Evolutionary conservation across 1,140 invertebrate species (phyloP), one percentile per base, ranked within the genome.

Genomic region (Potamilus streckersoni): DNA sequence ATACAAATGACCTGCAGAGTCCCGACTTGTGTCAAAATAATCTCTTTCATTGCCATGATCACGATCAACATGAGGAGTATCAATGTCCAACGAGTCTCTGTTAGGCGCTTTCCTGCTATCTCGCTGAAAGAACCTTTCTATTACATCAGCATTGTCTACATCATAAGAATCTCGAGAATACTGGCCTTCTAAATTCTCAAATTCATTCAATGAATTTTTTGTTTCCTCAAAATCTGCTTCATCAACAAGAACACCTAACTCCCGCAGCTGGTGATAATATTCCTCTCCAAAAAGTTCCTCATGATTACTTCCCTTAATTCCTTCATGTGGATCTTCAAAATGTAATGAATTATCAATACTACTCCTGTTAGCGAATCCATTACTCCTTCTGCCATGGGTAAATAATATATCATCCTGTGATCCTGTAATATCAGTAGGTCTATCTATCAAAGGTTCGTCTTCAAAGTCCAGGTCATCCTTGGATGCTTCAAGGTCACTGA

Each of bases 241-340:
- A 69, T 87, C 86, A n/a, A 87, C 81, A 57, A 87, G 74, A 60
- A 87, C 84, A n/a, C 86, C 86, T 15, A 87, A 76, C 23, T 87
- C 86, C 68, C 80, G 78, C 38, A 87, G 76, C 71, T 86, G 85
- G 69, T 83, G 79, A 67, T 84, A 87, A 77, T 87, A 87, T 31
- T 85, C 84, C 27, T 83, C 79, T 38, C 83, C 79, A 79, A 87
- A 87, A 20, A 87, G 74, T 63, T 86, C 82, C 60, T 79, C 78
- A 17, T 80, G 72, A 16, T 79, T 77, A 12, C 75, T 74, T 58
- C 65, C 60, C 61, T 78, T 64, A 64, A 75, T 56, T 57, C 75
- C 73, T 3, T 80, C 79, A 55, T 49, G 38, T 0, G 73, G 76
- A 58, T 79, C 80, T 23, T 83, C 80, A 73, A 79, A 83, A 55